Percentiles rank a stretch among this genome's conserved stretches.
phyloP scores from a whole-genome alignment of 2,797 vertebrate genomes.

The Diglossa cyanea region DNA sequence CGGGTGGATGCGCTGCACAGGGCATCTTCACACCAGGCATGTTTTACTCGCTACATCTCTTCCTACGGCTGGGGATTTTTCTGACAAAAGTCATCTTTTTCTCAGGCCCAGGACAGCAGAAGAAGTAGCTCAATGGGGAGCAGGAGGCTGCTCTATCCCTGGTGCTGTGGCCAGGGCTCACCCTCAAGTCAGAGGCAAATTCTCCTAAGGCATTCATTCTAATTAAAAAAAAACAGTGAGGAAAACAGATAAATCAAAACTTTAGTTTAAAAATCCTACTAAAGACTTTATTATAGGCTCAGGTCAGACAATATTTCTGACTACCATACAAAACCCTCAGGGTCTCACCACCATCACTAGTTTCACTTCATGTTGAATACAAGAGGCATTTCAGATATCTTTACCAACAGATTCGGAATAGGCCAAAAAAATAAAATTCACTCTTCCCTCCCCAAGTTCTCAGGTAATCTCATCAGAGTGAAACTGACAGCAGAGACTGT shows the following conservation, averaged over 20 bases:
- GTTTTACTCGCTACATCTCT: not conserved
- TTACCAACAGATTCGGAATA: not conserved
- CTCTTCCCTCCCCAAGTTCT: not conserved
- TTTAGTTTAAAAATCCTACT: not conserved
- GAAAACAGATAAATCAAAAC: not conserved
- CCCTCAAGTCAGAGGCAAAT: not conserved
- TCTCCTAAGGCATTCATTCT: not conserved
- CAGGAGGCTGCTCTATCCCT: not conserved
- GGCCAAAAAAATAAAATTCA: not conserved
- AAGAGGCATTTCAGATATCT: not conserved
- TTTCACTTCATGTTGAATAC: not conserved
- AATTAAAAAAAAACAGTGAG: not conserved
- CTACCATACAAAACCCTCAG: not conserved
- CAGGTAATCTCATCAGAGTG: not conserved
- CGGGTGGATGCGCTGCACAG: not conserved
- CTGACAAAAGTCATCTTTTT: not conserved
- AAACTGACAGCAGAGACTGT: not conserved
- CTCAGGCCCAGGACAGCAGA: not conserved
- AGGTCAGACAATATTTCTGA: not conserved
- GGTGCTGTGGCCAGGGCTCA: not conserved
- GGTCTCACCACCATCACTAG: not conserved
- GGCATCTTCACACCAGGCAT: rapidly evolving
- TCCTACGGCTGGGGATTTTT: not conserved
- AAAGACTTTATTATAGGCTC: not conserved
- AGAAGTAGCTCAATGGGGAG: not conserved